These are phyloP conservation scores for Philopotamus ludificatus DNA, from an alignment of 1,140 invertebrate species.

Conservation along the genomic window DNA sequence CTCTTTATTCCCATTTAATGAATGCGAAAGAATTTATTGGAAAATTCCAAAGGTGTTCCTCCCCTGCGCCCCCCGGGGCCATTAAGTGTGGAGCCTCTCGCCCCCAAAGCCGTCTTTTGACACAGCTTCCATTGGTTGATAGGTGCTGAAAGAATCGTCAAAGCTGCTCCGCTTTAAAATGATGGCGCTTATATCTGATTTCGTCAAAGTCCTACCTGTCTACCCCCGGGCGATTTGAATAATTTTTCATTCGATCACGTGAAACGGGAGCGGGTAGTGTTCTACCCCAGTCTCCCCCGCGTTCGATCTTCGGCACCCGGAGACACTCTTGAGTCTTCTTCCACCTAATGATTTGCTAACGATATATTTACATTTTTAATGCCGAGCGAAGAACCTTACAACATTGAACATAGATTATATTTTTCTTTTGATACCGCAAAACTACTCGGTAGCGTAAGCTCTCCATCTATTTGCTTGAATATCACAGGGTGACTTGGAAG, in stretches of 20 bases:
- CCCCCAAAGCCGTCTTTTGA: neutral
- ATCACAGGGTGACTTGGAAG: neutral
- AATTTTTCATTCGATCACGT: too few relatives aligned
- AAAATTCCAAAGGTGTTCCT: constrained; percentile 10
- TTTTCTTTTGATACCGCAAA: constrained; percentile 11
- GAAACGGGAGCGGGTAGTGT: too few relatives aligned
- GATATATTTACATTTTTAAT: constrained; percentile 24
- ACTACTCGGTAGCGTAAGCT: constrained; percentile 1
- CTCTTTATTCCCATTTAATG: constrained; percentile 14
- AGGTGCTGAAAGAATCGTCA: too few relatives aligned
- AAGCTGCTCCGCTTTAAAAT: too few relatives aligned
- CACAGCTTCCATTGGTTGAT: constrained; percentile 2
- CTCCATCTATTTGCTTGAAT: neutral
- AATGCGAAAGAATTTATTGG: constrained; percentile 10
- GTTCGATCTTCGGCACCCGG: neutral
- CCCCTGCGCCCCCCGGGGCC: neutral
- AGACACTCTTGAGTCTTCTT: neutral
- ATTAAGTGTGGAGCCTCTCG: neutral
- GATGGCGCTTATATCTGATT: neutral
- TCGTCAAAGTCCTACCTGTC: neutral
- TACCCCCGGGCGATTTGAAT: too few relatives aligned
- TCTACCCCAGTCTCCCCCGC: too few relatives aligned
- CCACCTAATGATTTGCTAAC: constrained; percentile 18
- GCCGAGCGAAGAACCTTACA: neutral
- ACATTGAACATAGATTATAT: constrained; percentile 2